Evolutionary conservation across 2,797 vertebrate species (phyloP).

Genomic region (Notolabrus celidotus): DNA sequence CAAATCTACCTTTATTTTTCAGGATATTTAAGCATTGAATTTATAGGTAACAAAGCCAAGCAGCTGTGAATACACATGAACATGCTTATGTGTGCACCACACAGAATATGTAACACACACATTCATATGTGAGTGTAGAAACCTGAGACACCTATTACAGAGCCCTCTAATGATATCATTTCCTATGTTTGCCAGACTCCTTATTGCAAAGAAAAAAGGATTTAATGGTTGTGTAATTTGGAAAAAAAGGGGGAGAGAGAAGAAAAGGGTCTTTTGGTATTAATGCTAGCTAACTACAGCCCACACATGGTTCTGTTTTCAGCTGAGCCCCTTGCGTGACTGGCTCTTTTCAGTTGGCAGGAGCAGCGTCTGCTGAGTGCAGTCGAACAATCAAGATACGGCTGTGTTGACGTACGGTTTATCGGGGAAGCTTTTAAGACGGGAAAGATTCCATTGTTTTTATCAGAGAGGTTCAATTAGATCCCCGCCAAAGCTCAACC

Average conservation of each 20-base stretch:
- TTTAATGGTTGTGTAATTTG: slow-evolving; percentile 71
- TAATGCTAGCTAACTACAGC: slow-evolving; percentile 77
- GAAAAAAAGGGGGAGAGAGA: slow-evolving; percentile 48
- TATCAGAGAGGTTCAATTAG: slow-evolving; percentile 66
- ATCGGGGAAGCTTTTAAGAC: slow-evolving; percentile 75
- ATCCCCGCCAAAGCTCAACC: slow-evolving; percentile 33
- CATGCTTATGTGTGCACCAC: neutral
- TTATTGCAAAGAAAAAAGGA: slow-evolving; percentile 54
- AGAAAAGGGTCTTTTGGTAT: slow-evolving; percentile 75
- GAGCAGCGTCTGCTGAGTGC: slow-evolving; percentile 52
- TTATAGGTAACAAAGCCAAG: slow-evolving; percentile 37
- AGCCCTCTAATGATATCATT: slow-evolving; percentile 76
- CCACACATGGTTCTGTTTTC: slow-evolving; percentile 88
- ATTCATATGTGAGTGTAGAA: slow-evolving; percentile 55
- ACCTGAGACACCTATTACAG: slow-evolving; percentile 74
- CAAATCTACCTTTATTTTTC: slow-evolving; percentile 26
- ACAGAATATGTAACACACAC: neutral
- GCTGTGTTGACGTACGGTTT: slow-evolving; percentile 76
- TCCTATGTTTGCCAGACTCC: slow-evolving; percentile 75
- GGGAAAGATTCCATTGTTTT: slow-evolving; percentile 73
- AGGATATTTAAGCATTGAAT: slow-evolving; percentile 15
- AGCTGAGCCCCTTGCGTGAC: slow-evolving; percentile 83
- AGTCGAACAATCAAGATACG: slow-evolving; percentile 77
- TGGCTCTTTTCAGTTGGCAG: slow-evolving; percentile 80
- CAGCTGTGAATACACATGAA: slow-evolving; percentile 53